Base-by-base conservation (phyloP, 1,140 invertebrate species). In the Prorops nasuta region DNA sequence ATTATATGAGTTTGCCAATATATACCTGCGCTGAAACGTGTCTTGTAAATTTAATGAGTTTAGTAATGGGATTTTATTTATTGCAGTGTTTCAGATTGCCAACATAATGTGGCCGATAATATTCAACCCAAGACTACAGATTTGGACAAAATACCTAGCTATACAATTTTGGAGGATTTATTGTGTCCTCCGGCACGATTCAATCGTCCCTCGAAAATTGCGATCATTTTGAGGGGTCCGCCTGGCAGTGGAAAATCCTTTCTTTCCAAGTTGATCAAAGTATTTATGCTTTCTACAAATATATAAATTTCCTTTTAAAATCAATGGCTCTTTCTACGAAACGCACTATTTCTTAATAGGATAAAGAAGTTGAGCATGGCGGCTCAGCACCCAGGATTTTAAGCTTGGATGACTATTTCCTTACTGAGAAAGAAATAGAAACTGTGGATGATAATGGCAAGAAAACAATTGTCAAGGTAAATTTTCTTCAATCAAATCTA, bases 341-440 rank as follows among this genome's bases (percentile, higher is more conserved):
- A 28, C 10, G 24, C 4, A 28, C 24, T 6, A 31, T 51, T 41
- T 36, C 47, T 64, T n/a, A n/a, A 49, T 60, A 90, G 87, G 88
- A 89, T 53, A 86, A 86, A 65, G 88, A 90, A 71, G 77, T 88
- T 9, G 83, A 86, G 55, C 83, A 87, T 73, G 88, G 89, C 37
- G 88, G 87, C 2, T 84, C 86, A 49, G 90, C 88, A 34, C 89
- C 91, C 2, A 80, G 95, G 55, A 95, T 98, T 63, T 81, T 98
- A 43, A 94, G 91, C 54, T 83, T 98, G 34, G 94, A 98, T 76
- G 94, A 98, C 79, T 98, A 98, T 74, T 98, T 96, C 64, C 89
- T 96, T 77, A 86, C 89, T 36, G 94, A 97, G 79, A 84, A 86
- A 40, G 94, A 96, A 72, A 86, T 87, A 59, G 83, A 87, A 64